These are phyloP conservation scores for Callipepla squamata DNA, from an alignment of 2,113 vertebrate species.

Conservation along the genomic window DNA sequence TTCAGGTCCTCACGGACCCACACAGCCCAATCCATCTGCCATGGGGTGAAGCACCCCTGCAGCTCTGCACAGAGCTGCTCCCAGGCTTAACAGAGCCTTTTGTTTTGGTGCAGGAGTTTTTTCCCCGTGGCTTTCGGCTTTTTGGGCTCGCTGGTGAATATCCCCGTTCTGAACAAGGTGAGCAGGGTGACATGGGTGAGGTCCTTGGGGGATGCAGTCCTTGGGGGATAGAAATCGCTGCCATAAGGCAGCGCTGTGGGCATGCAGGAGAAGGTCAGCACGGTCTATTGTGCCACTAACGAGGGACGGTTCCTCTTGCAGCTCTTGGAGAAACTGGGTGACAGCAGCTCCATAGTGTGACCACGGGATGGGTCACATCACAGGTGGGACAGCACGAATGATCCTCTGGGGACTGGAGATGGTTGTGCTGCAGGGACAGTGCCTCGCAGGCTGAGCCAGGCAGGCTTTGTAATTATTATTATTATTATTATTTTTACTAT, in stretches of 20 bases:
- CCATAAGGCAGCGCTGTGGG: no score
- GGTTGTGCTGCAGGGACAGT: rapidly evolving
- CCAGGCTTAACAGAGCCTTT: not conserved
- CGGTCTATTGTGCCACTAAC: rapidly evolving
- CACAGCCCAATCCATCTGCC: not conserved
- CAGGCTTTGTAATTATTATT: not conserved
- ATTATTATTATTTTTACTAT: not conserved
- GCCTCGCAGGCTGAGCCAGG: not conserved
- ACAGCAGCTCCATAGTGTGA: conserved; percentile 83
- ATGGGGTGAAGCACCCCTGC: not conserved
- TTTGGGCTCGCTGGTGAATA: conserved; percentile 76
- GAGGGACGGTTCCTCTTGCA: conserved; percentile 4
- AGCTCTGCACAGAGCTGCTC: not conserved
- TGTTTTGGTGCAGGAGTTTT: conserved; percentile 79
- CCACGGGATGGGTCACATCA: rapidly evolving
- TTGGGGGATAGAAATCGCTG: no score
- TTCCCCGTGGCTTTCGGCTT: conserved; percentile 86
- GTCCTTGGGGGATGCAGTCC: not conserved
- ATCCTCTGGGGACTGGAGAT: rapidly evolving
- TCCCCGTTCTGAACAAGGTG: conserved; percentile 83
- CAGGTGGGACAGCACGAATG: rapidly evolving
- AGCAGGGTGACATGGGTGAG: not conserved
- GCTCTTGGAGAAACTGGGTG: conserved; percentile 80
- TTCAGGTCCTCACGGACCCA: conserved; percentile 78
- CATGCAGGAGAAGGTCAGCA: rapidly evolving